A percentile compares a stretch with the other conserved stretches of the same genome.
These are phyloP conservation scores for Nymphalis c-album DNA, from an alignment of 2,888 invertebrate species.

Conservation along the genomic window DNA sequence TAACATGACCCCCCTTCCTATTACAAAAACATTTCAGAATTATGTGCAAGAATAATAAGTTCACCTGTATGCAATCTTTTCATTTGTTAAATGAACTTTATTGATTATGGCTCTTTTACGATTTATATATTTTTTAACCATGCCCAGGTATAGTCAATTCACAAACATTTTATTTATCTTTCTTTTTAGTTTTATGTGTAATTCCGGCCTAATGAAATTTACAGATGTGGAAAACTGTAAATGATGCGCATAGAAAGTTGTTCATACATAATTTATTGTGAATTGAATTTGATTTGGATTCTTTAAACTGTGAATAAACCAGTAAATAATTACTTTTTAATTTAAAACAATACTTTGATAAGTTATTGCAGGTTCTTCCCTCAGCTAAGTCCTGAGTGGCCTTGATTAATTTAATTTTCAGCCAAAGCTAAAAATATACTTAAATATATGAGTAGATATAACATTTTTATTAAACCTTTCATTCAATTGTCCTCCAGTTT, in stretches of 20 bases:
- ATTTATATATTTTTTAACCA: neutral
- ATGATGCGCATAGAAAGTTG: conserved; percentile 31
- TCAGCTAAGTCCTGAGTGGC: too few relatives aligned
- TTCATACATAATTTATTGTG: neutral
- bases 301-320: neutral
- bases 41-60: conserved; percentile 1
- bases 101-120: neutral
- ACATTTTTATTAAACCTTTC: neutral
- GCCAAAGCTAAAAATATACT: too few relatives aligned
- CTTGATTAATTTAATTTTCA: too few relatives aligned
- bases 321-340: neutral
- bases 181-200: conserved; percentile 20
- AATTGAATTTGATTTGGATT: neutral
- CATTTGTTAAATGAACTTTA: neutral
- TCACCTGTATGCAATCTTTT: neutral
- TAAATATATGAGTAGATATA: neutral
- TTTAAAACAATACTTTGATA: too few relatives aligned
- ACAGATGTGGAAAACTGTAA: conserved; percentile 25
- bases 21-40: conserved; percentile 1
- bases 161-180: neutral
- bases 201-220: conserved; percentile 32
- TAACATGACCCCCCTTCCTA: conserved; percentile 19
- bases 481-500: too few relatives aligned
- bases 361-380: too few relatives aligned
- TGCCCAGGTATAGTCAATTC: neutral